These are phyloP conservation scores for Aurelia sp. DNA, from an alignment of 30 jellyfish, hydroid and myxozoan genomes.

Conservation along the genomic window DNA sequence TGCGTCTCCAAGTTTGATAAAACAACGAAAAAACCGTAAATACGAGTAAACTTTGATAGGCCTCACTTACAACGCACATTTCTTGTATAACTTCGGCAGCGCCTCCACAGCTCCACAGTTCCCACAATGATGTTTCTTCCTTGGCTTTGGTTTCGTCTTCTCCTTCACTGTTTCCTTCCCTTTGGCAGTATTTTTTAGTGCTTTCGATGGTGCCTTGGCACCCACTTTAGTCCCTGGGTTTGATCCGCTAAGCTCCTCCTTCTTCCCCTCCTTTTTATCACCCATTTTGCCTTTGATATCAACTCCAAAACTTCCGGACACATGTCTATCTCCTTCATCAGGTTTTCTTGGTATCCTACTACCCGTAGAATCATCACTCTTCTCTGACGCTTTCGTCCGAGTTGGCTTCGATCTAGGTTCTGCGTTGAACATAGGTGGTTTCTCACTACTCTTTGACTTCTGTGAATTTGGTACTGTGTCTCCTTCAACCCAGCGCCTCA, in stretches of 20 bases:
- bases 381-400: too few relatives aligned
- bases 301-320: not conserved
- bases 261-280: not conserved
- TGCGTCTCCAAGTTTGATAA: too few relatives aligned
- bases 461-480: not conserved
- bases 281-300: not conserved
- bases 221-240: too few relatives aligned
- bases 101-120: constrained; percentile 26
- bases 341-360: too few relatives aligned
- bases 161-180: not conserved
- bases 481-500: constrained; percentile 54
- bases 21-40: too few relatives aligned
- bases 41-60: too few relatives aligned
- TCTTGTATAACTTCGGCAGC: constrained; percentile 26
- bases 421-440: not conserved
- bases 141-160: not conserved
- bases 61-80: constrained; percentile 53
- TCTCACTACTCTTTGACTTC: not conserved
- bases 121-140: constrained; percentile 43
- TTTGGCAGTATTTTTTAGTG: too few relatives aligned
- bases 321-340: too few relatives aligned
- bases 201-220: too few relatives aligned
- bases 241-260: too few relatives aligned
- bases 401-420: too few relatives aligned
- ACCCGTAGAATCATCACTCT: too few relatives aligned